A percentile compares a stretch with the other conserved stretches of the same genome.
Conservation (phyloP, 1,140 invertebrate species). For the Dryas iulia region DNA sequence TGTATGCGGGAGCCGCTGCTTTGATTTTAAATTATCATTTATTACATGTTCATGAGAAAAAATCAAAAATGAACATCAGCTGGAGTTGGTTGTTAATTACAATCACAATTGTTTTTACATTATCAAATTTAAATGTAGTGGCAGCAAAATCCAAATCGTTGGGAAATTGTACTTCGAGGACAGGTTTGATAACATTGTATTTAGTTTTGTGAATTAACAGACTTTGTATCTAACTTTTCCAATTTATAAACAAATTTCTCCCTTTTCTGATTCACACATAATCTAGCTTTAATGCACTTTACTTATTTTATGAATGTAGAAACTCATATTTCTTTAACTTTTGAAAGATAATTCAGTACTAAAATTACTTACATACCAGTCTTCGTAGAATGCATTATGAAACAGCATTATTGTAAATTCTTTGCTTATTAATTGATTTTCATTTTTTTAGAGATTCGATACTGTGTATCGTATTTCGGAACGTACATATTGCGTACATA, state of each 20-base stretch:
- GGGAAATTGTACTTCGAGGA: neutral
- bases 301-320: neutral
- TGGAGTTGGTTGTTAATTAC: conserved; percentile 39
- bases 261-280: neutral
- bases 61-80: conserved; percentile 45
- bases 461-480: neutral
- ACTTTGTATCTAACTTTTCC: neutral
- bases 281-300: neutral
- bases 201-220: conserved; percentile 34
- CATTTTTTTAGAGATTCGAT: neutral
- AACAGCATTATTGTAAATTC: neutral
- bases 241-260: neutral
- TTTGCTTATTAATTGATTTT: neutral
- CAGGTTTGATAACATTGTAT: conserved; percentile 60
- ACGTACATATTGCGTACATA: neutral
- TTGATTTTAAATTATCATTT: conserved; percentile 20
- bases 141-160: conserved; percentile 28
- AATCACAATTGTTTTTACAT: conserved; percentile 38
- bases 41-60: conserved; percentile 19
- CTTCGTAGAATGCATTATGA: too few relatives aligned
- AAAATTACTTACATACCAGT: too few relatives aligned
- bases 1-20: conserved; percentile 25
- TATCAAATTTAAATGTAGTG: conserved; percentile 34
- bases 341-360: too few relatives aligned
- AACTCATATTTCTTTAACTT: neutral